Evolutionary conservation across 1,140 invertebrate genomes (phyloP).

Genomic region (Homalodisca vitripennis): DNA sequence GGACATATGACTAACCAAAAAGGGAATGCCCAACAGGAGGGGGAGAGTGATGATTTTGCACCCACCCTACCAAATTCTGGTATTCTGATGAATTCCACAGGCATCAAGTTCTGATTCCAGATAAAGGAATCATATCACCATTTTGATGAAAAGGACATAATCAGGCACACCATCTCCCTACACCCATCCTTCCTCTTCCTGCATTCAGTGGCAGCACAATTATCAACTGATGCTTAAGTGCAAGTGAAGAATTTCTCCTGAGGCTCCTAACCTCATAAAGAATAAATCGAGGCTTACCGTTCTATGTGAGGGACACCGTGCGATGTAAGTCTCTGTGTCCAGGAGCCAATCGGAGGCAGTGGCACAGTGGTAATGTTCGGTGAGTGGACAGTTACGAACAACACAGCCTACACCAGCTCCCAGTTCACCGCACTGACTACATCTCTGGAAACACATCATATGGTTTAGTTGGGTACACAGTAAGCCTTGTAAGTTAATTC

Average conservation of each 20-base stretch:
- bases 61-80: no score
- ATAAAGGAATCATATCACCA: background rate
- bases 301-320: conserved; percentile 37
- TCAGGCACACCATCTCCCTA: background rate
- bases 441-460: conserved; percentile 36
- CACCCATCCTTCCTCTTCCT: background rate
- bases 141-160: background rate
- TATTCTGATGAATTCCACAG: no score
- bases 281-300: no score
- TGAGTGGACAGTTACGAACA: conserved; percentile 36
- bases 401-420: conserved; percentile 43
- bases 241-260: background rate
- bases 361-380: conserved; percentile 42
- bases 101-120: background rate
- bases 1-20: no score
- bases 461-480: no score
- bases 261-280: no score
- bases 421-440: conserved; percentile 39
- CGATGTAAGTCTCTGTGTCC: conserved; percentile 40
- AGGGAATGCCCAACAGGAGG: no score
- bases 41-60: no score
- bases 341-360: conserved; percentile 39
- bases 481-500: no score
- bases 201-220: background rate
- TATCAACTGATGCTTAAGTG: background rate